Percentiles rank a stretch among this genome's conserved stretches.
Conservation (phyloP, 2,113 vertebrate genomes). For the Thinocorus orbignyianus region DNA sequence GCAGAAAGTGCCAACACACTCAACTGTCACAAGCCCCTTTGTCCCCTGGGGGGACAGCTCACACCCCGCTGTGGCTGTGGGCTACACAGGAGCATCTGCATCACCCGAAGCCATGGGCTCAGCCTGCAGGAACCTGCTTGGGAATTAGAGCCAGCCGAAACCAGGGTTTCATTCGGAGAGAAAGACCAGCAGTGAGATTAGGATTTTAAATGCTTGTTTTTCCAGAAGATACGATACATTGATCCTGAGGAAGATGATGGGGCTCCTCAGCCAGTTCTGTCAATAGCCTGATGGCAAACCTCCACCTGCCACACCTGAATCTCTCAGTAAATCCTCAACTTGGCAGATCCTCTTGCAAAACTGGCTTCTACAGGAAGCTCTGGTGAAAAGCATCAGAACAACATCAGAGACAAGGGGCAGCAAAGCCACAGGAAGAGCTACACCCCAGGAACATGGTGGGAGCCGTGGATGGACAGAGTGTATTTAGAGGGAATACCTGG, state of each 20-base stretch:
- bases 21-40: background rate
- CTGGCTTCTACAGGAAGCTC: background rate
- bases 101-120: background rate
- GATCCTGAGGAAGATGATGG: background rate
- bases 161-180: background rate
- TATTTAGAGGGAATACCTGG: background rate
- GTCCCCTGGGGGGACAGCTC: background rate
- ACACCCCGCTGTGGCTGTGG: fast-evolving
- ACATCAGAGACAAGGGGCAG: fast-evolving
- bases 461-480: background rate
- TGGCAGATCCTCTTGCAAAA: background rate
- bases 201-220: background rate
- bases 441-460: fast-evolving
- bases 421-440: background rate
- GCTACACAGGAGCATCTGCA: fast-evolving
- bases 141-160: background rate
- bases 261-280: background rate
- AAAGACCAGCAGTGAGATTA: background rate
- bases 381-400: background rate
- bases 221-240: fast-evolving
- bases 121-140: background rate
- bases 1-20: background rate
- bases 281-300: background rate
- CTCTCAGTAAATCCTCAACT: fast-evolving
- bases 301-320: fast-evolving